These are phyloP conservation scores for pig (Sus scrofa) DNA, from an alignment of 2,113 vertebrate species.

Conservation along the genomic window DNA sequence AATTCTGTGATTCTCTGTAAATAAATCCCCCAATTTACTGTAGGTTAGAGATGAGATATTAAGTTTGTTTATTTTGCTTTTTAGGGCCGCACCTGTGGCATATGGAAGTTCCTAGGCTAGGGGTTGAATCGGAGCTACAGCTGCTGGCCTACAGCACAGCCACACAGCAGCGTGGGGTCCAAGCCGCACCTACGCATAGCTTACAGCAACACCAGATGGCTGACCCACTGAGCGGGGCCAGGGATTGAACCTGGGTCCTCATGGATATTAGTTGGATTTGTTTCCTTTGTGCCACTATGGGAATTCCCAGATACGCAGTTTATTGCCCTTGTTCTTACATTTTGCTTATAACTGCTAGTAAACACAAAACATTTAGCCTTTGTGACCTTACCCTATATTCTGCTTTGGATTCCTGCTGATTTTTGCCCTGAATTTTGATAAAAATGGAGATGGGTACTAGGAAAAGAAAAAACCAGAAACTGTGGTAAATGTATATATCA, in stretches of 20 bases:
- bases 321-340: conserved; percentile 31
- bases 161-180: too few species aligned
- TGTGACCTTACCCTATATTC: not conserved
- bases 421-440: conserved; percentile 24
- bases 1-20: conserved; percentile 46
- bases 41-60: not conserved
- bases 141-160: too few species aligned
- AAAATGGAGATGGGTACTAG: not conserved
- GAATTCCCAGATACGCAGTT: not conserved
- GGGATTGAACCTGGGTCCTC: too few species aligned
- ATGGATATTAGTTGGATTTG: too few species aligned
- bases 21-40: not conserved
- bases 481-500: not conserved
- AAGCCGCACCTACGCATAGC: too few species aligned
- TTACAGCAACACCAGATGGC: too few species aligned
- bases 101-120: too few species aligned
- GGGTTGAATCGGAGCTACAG: too few species aligned
- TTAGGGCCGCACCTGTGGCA: too few species aligned
- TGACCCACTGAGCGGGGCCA: too few species aligned
- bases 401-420: not conserved
- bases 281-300: too few species aligned
- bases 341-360: not conserved
- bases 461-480: not conserved
- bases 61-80: not conserved
- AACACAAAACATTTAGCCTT: not conserved